A percentile compares a stretch with the other conserved stretches of the same genome.
phyloP scores from a whole-genome alignment of 2,888 invertebrate species.

The Syrphus vitripennis region DNA sequence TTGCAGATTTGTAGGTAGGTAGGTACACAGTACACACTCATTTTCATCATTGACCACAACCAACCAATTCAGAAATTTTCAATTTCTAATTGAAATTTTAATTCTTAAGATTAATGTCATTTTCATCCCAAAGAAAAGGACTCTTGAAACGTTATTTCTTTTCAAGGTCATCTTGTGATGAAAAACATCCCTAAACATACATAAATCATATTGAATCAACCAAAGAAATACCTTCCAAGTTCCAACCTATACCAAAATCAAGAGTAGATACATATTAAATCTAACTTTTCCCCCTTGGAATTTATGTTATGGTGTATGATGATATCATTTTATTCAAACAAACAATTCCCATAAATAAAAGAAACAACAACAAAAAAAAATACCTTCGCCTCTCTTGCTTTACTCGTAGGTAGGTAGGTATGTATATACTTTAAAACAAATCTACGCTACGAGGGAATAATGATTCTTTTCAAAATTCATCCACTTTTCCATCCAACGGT shows the following conservation, averaged over 20 bases:
- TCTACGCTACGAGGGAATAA: background rate
- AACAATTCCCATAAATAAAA: conserved; percentile 23
- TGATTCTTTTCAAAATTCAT: conserved; percentile 38
- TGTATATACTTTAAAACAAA: background rate
- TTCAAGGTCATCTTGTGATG: conserved; percentile 1
- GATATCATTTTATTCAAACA: conserved; percentile 13
- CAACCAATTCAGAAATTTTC: background rate
- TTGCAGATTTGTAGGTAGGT: no score
- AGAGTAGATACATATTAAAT: background rate
- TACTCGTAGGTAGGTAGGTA: background rate
- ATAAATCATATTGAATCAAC: background rate
- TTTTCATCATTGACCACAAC: no score
- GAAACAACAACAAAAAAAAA: no score
- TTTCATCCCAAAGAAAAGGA: background rate
- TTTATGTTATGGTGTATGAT: background rate
- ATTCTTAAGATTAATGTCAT: background rate
- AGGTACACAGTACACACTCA: no score
- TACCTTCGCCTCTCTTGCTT: background rate
- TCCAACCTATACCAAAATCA: background rate
- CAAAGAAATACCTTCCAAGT: background rate
- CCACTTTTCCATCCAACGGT: conserved; percentile 7
- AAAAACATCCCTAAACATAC: background rate
- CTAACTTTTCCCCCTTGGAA: background rate
- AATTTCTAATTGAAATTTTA: background rate
- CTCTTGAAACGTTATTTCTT: background rate